These are phyloP conservation scores for Danio jaintianensis DNA, from an alignment of 2,797 vertebrate species.

Conservation along the genomic window DNA sequence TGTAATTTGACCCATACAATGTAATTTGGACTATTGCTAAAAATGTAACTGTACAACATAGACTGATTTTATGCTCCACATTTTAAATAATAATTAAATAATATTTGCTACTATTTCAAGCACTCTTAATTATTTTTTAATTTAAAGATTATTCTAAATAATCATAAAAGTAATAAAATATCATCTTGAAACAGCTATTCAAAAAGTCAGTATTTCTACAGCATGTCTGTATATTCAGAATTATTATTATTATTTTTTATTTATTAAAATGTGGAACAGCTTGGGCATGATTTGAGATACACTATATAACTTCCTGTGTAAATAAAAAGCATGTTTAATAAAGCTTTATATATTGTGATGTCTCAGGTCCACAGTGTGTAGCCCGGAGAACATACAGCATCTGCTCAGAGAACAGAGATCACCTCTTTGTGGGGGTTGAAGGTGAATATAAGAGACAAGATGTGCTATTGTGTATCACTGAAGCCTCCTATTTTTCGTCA, in stretches of 20 bases:
- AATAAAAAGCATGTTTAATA: background rate
- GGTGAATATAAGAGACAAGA: slow-evolving; percentile 67
- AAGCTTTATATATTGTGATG: background rate
- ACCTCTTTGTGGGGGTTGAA: slow-evolving; percentile 80
- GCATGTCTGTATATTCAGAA: too few relatives aligned
- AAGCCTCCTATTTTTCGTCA: background rate
- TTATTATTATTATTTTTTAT: background rate
- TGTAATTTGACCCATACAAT: too few relatives aligned
- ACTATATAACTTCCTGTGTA: background rate
- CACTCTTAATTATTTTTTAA: too few relatives aligned
- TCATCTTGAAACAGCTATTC: too few relatives aligned
- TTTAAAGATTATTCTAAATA: too few relatives aligned
- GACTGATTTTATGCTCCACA: too few relatives aligned
- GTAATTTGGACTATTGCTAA: too few relatives aligned
- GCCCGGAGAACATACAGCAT: slow-evolving; percentile 79
- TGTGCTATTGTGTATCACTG: background rate
- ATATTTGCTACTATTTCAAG: too few relatives aligned
- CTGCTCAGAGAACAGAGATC: slow-evolving; percentile 67
- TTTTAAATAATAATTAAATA: too few relatives aligned
- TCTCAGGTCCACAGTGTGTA: slow-evolving; percentile 78
- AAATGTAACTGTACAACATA: too few relatives aligned
- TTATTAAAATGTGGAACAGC: background rate
- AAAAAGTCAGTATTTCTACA: too few relatives aligned
- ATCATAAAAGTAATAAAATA: too few relatives aligned
- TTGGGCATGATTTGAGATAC: background rate